phyloP scores from a whole-genome alignment of 2,797 vertebrate genomes.

The Nyctalus aviator region DNA sequence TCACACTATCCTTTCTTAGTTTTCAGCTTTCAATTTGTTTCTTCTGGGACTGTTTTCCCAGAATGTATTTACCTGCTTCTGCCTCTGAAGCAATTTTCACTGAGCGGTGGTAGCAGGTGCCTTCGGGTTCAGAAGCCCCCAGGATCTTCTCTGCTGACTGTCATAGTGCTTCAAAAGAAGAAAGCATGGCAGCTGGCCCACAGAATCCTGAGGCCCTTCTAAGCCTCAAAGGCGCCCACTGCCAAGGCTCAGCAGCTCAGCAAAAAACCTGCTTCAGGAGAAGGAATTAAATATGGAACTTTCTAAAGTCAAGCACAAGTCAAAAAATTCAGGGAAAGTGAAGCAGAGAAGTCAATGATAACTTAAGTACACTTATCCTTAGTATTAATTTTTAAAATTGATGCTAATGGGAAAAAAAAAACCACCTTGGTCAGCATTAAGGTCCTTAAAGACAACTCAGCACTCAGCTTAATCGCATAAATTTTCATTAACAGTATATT shows the following conservation, averaged over 20 bases:
- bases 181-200: conserved; percentile 73
- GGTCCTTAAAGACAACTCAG: background rate
- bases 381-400: conserved; percentile 27
- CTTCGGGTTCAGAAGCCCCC: conserved; percentile 83
- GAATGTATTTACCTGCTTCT: conserved; percentile 78
- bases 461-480: conserved; percentile 15
- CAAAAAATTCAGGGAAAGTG: conserved; percentile 34
- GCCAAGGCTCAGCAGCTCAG: conserved; percentile 83
- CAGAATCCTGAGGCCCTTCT: conserved; percentile 80
- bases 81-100: conserved; percentile 79
- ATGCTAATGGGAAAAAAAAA: conserved; percentile 21
- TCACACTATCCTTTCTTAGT: background rate
- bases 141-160: conserved; percentile 80
- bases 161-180: conserved; percentile 77
- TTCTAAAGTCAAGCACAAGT: conserved; percentile 76
- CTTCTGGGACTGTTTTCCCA: background rate
- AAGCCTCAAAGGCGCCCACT: conserved; percentile 84
- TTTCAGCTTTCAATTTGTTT: conserved; percentile 29
- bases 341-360: conserved; percentile 33
- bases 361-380: conserved; percentile 20
- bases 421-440: conserved; percentile 22
- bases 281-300: conserved; percentile 73
- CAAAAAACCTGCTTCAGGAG: conserved; percentile 82
- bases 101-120: conserved; percentile 84
- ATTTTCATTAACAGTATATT: conserved; percentile 41